A percentile compares a stretch with the other conserved stretches of the same genome.
Evolutionary conservation across 2,888 invertebrate species (phyloP).

Genomic region (Phyto melanocephala): DNA sequence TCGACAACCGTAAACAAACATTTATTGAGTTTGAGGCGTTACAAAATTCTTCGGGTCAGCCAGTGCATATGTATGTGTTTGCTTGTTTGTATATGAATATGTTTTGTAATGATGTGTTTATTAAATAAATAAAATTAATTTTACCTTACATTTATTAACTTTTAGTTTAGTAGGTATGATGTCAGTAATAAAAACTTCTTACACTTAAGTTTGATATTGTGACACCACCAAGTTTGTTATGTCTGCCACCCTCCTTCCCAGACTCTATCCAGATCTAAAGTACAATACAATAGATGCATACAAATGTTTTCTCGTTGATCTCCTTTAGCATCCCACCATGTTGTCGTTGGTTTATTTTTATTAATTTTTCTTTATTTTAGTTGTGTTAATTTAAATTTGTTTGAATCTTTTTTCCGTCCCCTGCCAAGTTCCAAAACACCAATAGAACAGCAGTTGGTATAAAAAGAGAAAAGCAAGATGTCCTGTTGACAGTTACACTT

Average conservation of each 20-base stretch:
- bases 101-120: background rate
- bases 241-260: too few relatives aligned
- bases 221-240: background rate
- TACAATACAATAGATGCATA: background rate
- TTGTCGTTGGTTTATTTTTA: background rate
- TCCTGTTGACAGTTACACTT: slow-evolving; percentile 63
- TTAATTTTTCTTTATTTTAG: slow-evolving; percentile 10
- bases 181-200: slow-evolving; percentile 25
- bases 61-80: too few relatives aligned
- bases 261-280: background rate
- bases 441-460: background rate
- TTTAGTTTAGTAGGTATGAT: slow-evolving; percentile 19
- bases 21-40: too few relatives aligned
- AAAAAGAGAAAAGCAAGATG: background rate
- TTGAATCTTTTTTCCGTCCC: background rate
- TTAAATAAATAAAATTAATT: background rate
- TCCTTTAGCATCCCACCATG: background rate
- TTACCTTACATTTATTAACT: background rate
- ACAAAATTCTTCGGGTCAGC: too few relatives aligned
- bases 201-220: background rate
- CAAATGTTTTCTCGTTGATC: background rate
- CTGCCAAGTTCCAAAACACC: background rate
- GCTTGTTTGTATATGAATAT: too few relatives aligned
- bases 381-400: slow-evolving; percentile 13
- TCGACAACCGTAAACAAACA: too few relatives aligned